phyloP scores from a whole-genome alignment of 2,888 invertebrate species.

The Philaethria dido region DNA sequence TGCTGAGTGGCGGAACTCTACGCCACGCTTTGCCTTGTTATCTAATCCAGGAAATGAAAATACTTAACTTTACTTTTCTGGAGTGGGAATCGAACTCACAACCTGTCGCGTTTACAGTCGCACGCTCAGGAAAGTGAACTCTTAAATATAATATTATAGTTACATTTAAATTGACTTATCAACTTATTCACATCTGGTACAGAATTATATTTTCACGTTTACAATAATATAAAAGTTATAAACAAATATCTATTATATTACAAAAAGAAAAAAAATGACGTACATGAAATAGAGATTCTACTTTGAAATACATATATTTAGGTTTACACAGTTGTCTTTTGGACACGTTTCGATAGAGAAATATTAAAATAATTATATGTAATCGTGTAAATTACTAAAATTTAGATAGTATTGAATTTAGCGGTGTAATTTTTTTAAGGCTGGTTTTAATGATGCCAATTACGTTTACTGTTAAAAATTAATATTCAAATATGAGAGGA shows the following conservation, averaged over 20 bases:
- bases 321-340: slow-evolving; percentile 11
- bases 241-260: background rate
- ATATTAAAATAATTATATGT: background rate
- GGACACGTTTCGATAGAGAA: background rate
- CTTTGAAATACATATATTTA: slow-evolving; percentile 1
- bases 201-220: too few species aligned
- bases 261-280: background rate
- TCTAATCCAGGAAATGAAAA: too few species aligned
- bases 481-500: background rate
- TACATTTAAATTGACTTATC: too few species aligned
- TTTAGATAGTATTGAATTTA: background rate
- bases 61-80: too few species aligned
- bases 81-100: too few species aligned
- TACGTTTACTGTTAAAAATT: slow-evolving; percentile 1
- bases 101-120: too few species aligned
- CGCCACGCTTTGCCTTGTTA: too few species aligned
- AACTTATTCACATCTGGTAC: too few species aligned
- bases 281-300: background rate
- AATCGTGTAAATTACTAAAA: background rate
- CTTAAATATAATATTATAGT: too few species aligned
- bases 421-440: background rate
- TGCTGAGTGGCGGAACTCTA: too few species aligned
- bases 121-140: too few species aligned
- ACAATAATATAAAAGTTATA: too few species aligned
- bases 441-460: background rate